Base-by-base conservation (phyloP, 1,140 invertebrate species). In the Dendrolimus punctatus region DNA sequence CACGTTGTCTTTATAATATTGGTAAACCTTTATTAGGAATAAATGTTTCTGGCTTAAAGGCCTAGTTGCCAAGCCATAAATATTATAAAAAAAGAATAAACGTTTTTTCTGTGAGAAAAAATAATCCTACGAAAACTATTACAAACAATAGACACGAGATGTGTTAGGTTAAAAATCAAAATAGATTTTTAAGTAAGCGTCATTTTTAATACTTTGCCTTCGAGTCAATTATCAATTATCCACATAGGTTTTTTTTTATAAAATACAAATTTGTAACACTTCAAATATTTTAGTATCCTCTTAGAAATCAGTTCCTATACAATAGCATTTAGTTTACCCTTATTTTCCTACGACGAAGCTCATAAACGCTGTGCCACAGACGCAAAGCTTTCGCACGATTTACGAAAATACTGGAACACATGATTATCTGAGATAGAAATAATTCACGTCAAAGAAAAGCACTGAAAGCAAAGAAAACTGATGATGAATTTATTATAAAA, bases 251-350 rank as follows among this genome's bases (percentile, higher is more conserved):
- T 6, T 55, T 51, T 50, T 65, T 49, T 63, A 59, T 63, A 66
- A 74, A 81, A 85, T 85, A 85, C 81, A 85, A 85, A 83, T 85
- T 85, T 85, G 81, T 85, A 85, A 85, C 78, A 85, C 60, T 79
- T 66, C 73, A 83, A 49, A 82, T 81, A 83, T 77, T 80, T 80
- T 72, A 82, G 76, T 80, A 83, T 78, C 65, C 52, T 71, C 61
- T 77, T 80, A 80, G 73, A 82, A 78, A 76, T 80, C 70, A 74
- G 58, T 76, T 84, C 74, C 69, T 81, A 76, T 74, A 79, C 69
- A 78, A 73, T 82, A 80, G 68, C 61, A 71, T 73, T 76, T 71
- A 71, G 64, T 53, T 72, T 77, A 81, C 77, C 73, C 81, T 85
- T 83, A 85, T 64, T 58, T 73, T 63, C 69, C 80, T 83, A 85